Evolutionary conservation across 2,888 invertebrate species (phyloP).

Genomic region (Epirrhoe alternata): DNA sequence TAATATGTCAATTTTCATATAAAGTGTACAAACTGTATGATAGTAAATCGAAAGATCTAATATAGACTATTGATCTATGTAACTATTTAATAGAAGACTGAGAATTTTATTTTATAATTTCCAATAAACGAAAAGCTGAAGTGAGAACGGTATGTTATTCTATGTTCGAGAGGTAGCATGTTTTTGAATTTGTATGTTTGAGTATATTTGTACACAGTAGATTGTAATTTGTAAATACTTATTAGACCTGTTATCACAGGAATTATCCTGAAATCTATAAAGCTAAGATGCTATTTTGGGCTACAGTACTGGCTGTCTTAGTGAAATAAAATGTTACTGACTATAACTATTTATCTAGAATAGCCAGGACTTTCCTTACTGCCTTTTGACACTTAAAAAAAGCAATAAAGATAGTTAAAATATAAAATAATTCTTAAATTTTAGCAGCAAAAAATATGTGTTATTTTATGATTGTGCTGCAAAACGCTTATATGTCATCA

Average conservation of each 20-base stretch:
- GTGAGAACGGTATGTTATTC: conserved; percentile 53
- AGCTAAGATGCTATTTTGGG: conserved; percentile 1
- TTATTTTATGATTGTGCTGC: conserved; percentile 42
- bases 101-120: conserved; percentile 73
- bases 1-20: conserved; percentile 38
- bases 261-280: conserved; percentile 32
- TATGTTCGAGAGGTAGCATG: conserved; percentile 41
- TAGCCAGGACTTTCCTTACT: conserved; percentile 2
- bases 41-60: conserved; percentile 72
- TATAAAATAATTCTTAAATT: conserved; percentile 50
- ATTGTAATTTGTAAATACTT: conserved; percentile 54
- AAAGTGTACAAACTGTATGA: conserved; percentile 74
- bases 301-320: conserved; percentile 1
- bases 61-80: conserved; percentile 67
- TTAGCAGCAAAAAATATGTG: conserved; percentile 42
- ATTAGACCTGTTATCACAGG: conserved; percentile 51
- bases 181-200: conserved; percentile 49
- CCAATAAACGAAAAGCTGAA: conserved; percentile 54
- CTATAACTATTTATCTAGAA: conserved; percentile 1
- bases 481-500: conserved; percentile 33
- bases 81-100: conserved; percentile 82
- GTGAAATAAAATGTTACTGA: neutral
- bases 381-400: conserved; percentile 39
- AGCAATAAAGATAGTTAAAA: conserved; percentile 50
- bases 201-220: conserved; percentile 55